phyloP scores from a whole-genome alignment of 2,888 invertebrate species.

The Perithous albicinctus region DNA sequence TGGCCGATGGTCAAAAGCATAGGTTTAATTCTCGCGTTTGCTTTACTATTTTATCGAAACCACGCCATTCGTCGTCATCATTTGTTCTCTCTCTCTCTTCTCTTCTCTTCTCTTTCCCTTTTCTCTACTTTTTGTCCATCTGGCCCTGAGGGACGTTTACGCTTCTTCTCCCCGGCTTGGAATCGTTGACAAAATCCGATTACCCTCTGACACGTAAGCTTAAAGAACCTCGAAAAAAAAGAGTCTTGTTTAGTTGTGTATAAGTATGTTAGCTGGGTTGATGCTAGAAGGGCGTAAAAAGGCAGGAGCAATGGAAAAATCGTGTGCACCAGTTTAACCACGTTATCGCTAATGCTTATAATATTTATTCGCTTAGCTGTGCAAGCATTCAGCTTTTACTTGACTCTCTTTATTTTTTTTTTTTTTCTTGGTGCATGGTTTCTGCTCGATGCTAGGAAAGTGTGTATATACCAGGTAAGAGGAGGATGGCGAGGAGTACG shows the following conservation, averaged over 20 bases:
- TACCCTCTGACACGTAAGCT: slow-evolving; percentile 60
- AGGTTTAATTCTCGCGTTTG: slow-evolving; percentile 12
- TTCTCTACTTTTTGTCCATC: too few species aligned
- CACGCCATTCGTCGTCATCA: slow-evolving; percentile 31
- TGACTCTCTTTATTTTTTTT: background rate
- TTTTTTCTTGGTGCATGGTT: background rate
- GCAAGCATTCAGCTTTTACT: slow-evolving; percentile 18
- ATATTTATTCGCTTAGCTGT: slow-evolving; percentile 46
- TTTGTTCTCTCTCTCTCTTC: slow-evolving; percentile 23
- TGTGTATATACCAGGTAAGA: slow-evolving; percentile 28
- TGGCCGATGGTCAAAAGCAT: too few species aligned
- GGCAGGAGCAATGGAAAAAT: slow-evolving; percentile 19
- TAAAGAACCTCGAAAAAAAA: slow-evolving; percentile 2
- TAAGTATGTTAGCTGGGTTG: slow-evolving; percentile 48
- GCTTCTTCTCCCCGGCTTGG: slow-evolving; percentile 4
- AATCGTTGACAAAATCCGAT: slow-evolving; percentile 66
- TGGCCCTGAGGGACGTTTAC: slow-evolving; percentile 45
- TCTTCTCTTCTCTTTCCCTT: slow-evolving; percentile 18
- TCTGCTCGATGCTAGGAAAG: background rate
- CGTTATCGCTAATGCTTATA: slow-evolving; percentile 48
- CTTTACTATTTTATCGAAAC: slow-evolving; percentile 51
- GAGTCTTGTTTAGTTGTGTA: background rate
- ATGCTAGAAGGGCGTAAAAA: slow-evolving; percentile 35
- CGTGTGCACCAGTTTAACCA: slow-evolving; percentile 31
- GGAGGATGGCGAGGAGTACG: slow-evolving; percentile 21